Evolutionary conservation across 37 sponge, comb jelly and placozoan genomes (phyloP), one percentile per base, ranked within the genome.

Genomic region (Tethya wilhelma): DNA sequence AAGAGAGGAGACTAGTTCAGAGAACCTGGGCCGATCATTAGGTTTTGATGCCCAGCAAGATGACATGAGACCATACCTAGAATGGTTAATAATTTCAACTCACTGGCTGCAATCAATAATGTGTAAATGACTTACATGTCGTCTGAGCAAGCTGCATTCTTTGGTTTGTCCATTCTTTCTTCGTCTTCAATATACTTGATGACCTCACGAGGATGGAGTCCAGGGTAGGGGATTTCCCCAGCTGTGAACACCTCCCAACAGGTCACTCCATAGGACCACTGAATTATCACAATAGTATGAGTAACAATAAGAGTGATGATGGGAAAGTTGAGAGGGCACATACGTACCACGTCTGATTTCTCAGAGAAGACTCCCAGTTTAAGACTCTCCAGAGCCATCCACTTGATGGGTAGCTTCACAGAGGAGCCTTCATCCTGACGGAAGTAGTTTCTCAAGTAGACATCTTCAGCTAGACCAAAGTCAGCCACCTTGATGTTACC

Each of bases 261-360:
- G 19, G 86, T 85, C 33, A 85, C 64, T 26, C 86, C 86, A 77
- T 59, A 85, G 19, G 86, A 85, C 86, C 86, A 85, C 86, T 85
- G 71, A 0, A 37, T 17, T n/a, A 37, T 20, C 20, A 2, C 8
- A 69, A 69, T 11, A 2, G 42, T 23, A 4, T 23, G 66, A 19
- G 11, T 65, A 20, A 65, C 8, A 29, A 65, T 60, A 25, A 8
- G 22, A 65, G 19, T 65, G 5, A 34, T 30, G 6, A 65, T 65
- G 66, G 6, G 37, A 65, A 34, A 65, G 4, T 28, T 49, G 55
- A 19, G 55, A 49, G 17, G 17, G 14, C 55, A 33, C 67, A 66
- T 26, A 69, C 11, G 45, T 49, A 72, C 73, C 62, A 75, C 62
- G 38, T 75, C 76, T n/a, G 38, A 41, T 56, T 75, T 75, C 43